Evolutionary conservation across 2,888 invertebrate species (phyloP), one percentile per base, ranked within the genome.

Genomic region (Rotaria sp.): DNA sequence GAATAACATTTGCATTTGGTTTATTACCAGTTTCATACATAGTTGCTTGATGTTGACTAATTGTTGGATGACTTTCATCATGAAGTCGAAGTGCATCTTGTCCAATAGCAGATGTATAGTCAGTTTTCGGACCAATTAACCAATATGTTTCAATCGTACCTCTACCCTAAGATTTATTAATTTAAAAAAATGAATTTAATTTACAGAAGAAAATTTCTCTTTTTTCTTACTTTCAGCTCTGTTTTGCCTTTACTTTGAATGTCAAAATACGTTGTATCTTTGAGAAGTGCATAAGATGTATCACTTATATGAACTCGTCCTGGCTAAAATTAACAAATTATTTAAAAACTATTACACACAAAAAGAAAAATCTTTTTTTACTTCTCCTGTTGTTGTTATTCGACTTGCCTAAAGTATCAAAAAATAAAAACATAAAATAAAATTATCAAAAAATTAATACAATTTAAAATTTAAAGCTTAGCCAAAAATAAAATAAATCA

Each of bases 121-220:
- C 45, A 0, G 80, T 26, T 84, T 86, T 86, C 26, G 48, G 30
- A 13, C 86, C 86, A 11, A 52, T 41, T 38, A 87, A 26, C 87
- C 87, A 87, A 59, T 85, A 85, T 52, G 87, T 87, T 50, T 87
- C 55, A 85, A 85, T 48, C 45, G 48, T 67, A 38, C 87, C 87
- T 85, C 84, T 87, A 57, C 87, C 87, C 86, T 86, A 74, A 41
- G 0, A n/a, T 80, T 0, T 26, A n/a, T 26, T 11, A 30, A 15
- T 30, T 8, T 13, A 30, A 11, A 35, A n/a, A 30, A 11, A 30
- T 2, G 35, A 67, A 30, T 67, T 67, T 4, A 15, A 50, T 50
- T 50, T 15, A 50, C 10, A 50, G 50, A 50, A 50, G 2, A 80
- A 80, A 45, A 4, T 8, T n/a, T 30, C 2, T 30, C 8, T 11